These are phyloP conservation scores for Bombus superbus DNA, from an alignment of 1,140 invertebrate species.

Conservation along the genomic window DNA sequence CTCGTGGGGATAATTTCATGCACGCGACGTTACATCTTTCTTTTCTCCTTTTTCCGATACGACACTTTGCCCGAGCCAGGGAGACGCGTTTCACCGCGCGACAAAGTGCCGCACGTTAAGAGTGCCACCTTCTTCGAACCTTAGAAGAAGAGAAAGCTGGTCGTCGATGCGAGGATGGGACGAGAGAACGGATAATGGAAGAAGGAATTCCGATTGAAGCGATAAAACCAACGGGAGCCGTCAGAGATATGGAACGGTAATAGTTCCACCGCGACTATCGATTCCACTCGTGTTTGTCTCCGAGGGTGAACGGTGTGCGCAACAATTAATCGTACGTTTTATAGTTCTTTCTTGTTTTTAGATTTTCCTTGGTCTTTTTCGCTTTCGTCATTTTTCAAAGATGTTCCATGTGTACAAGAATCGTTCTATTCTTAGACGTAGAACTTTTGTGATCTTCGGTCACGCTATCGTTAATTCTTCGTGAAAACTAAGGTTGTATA, in stretches of 20 bases:
- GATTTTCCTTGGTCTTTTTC: not conserved
- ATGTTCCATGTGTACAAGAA: not conserved
- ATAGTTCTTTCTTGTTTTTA: not conserved
- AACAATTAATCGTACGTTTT: not conserved
- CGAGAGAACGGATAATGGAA: conserved; percentile 10
- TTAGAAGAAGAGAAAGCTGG: not conserved
- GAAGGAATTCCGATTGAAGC: conserved; percentile 30
- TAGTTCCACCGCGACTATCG: conserved; percentile 2
- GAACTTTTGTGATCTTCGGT: not conserved
- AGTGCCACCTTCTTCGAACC: not conserved
- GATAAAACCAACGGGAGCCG: conserved; percentile 18
- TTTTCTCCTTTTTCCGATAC: conserved; percentile 1
- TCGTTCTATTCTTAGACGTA: not conserved
- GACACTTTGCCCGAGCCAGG: conserved; percentile 28
- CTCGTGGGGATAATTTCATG: conserved; percentile 72
- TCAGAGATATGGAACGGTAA: conserved; percentile 22
- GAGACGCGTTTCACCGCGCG: conserved; percentile 15
- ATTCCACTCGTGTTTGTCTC: conserved; percentile 1
- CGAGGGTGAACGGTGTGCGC: no score
- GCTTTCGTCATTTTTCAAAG: not conserved
- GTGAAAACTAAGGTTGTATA: no score
- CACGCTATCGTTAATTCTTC: not conserved
- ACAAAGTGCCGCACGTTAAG: conserved; percentile 58
- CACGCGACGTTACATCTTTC: conserved; percentile 58
- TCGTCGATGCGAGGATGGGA: not conserved